A percentile compares a stretch with the other conserved stretches of the same genome.
phyloP scores from a whole-genome alignment of 2,888 invertebrate species.

The Halocaridina rubra region DNA sequence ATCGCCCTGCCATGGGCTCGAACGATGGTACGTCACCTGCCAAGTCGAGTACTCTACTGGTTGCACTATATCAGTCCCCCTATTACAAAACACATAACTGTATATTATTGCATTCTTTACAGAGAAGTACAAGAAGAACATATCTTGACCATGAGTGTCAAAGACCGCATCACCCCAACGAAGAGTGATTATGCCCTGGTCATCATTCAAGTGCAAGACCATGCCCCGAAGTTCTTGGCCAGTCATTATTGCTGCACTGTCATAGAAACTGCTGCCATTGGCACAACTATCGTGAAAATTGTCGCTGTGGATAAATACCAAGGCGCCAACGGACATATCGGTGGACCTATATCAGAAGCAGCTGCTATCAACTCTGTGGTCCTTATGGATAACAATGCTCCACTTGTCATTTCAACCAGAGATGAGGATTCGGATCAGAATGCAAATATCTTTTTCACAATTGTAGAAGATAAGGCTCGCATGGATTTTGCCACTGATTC shows the following conservation, averaged over 20 bases:
- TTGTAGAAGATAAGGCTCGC: constrained; percentile 82
- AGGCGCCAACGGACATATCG: constrained; percentile 82
- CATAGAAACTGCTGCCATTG: constrained; percentile 80
- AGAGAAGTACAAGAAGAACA: constrained; percentile 72
- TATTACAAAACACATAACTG: too few species aligned
- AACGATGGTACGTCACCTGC: too few species aligned
- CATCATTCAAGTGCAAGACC: constrained; percentile 82
- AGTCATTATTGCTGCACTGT: constrained; percentile 69
- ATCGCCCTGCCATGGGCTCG: too few species aligned
- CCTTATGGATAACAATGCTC: constrained; percentile 76
- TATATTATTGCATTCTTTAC: too few species aligned
- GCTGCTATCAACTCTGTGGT: constrained; percentile 80
- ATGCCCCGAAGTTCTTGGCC: constrained; percentile 81
- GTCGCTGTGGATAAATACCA: constrained; percentile 86
- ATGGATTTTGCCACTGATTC: constrained; percentile 87
- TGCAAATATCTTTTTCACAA: constrained; percentile 85
- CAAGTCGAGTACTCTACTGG: too few species aligned
- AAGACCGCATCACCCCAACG: constrained; percentile 89
- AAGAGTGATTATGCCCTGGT: constrained; percentile 84
- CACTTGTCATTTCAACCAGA: constrained; percentile 84
- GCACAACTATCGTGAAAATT: constrained; percentile 80
- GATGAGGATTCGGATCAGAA: constrained; percentile 90
- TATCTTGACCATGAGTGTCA: constrained; percentile 88
- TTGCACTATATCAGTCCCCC: too few species aligned
- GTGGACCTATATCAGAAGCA: constrained; percentile 82